Base-by-base conservation (phyloP, 2,888 invertebrate genomes). In the Melanchra persicariae region DNA sequence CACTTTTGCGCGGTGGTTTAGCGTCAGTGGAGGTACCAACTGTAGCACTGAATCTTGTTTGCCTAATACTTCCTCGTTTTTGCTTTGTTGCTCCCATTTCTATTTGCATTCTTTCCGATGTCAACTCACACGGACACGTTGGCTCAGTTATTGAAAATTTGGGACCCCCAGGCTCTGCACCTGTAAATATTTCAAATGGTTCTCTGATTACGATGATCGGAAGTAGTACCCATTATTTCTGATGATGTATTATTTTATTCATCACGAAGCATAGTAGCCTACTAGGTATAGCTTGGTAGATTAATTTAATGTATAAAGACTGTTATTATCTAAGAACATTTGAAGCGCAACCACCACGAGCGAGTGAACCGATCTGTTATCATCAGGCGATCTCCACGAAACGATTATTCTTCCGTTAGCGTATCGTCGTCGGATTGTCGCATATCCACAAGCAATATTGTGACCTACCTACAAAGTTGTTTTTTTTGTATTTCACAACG, bases 21-120 rank as follows among this genome's bases (percentile, higher is more conserved):
- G 26, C 43, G 6, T 55, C 70, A 49, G 74, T 81, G 7, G 70
- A 51, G 34, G 74, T 79, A 37, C 82, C 82, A 3, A 67, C 62
- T 10, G 63, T 61, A 12, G 43, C 47, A 51, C 19, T 47, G 34
- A 55, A 52, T 63, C 34, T 61, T 37, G 51, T 57, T 69, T 74
- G 59, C 45, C 24, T 82, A 17, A 19, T 22, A n/a, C 40, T 47
- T 17, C 51, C 54, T 64, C 61, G 69, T 17, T 64, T 70, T 4
- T 61, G 37, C 12, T 76, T 67, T 12, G 45, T 55, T 67, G 54
- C 57, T 30, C 62, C 52, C 17, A 57, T 52, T 40, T 70, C 59
- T 24, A 63, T 24, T 5, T 61, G 30, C 58, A 51, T 45, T 34
- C 10, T 51, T 12, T 62, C 34, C 9, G 49, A 54, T 19, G 22